phyloP scores from a whole-genome alignment of 2,888 invertebrate species.

The Dyspetes luteomarginatus region DNA sequence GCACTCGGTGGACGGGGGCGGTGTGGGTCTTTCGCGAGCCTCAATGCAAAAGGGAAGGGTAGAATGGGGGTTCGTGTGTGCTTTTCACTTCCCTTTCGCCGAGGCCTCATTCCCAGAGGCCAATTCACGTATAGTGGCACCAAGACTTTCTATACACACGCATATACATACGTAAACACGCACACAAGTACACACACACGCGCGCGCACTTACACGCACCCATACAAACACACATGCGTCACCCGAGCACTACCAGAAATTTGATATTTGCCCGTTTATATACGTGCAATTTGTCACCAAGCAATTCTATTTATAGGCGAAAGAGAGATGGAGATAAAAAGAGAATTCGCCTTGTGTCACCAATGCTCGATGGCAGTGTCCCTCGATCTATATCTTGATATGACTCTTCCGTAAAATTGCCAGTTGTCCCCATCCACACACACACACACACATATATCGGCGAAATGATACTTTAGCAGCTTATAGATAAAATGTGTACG shows the following conservation, averaged over 20 bases:
- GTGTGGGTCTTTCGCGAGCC: conserved; percentile 13
- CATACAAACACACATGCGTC: neutral
- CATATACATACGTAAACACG: neutral
- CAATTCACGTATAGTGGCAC: conserved; percentile 33
- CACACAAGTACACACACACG: conserved; percentile 3
- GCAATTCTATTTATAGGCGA: conserved; percentile 66
- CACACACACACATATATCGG: conserved; percentile 4
- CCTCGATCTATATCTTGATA: conserved; percentile 52
- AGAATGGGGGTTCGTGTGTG: neutral
- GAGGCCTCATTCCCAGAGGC: conserved; percentile 24
- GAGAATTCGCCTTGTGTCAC: neutral
- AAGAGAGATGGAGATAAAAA: conserved; percentile 5
- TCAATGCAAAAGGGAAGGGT: neutral
- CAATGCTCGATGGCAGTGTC: conserved; percentile 35
- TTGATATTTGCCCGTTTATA: conserved; percentile 67
- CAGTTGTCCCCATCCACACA: conserved; percentile 6
- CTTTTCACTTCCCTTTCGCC: neutral
- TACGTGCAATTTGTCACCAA: conserved; percentile 69
- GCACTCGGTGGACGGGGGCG: conserved; percentile 58
- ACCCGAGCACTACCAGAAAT: conserved; percentile 58
- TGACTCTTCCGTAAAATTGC: conserved; percentile 31
- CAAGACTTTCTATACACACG: neutral
- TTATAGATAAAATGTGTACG: conserved; percentile 41
- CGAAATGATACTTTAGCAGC: conserved; percentile 39
- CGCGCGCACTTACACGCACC: conserved; percentile 22